Evolutionary conservation across 2,888 invertebrate species (phyloP).

Genomic region (Dichetophora obliterata): DNA sequence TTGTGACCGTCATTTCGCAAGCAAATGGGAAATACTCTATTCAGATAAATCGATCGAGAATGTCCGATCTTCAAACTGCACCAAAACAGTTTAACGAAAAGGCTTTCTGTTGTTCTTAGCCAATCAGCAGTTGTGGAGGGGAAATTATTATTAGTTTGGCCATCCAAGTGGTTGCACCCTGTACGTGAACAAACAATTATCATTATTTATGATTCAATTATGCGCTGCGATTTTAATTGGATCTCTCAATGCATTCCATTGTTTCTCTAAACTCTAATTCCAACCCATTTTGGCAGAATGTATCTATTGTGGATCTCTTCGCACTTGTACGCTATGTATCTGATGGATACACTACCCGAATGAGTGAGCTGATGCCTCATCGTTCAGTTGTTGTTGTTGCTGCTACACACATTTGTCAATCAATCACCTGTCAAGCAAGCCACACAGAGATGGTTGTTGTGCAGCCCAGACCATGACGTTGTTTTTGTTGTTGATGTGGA

Average conservation of each 20-base stretch:
- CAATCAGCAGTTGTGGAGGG: too few relatives aligned
- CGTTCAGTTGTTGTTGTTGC: constrained; percentile 17
- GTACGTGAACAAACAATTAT: neutral
- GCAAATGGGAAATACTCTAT: too few relatives aligned
- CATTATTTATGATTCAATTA: constrained; percentile 27
- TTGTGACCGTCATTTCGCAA: too few relatives aligned
- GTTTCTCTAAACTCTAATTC: constrained; percentile 25
- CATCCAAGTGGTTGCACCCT: neutral
- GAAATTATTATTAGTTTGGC: too few relatives aligned
- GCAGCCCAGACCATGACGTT: constrained; percentile 36
- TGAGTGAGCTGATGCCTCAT: neutral
- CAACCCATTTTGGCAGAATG: constrained; percentile 35
- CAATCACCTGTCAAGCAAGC: constrained; percentile 65
- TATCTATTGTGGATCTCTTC: constrained; percentile 23
- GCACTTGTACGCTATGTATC: constrained; percentile 1
- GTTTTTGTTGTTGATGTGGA: constrained; percentile 41
- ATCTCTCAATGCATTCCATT: constrained; percentile 8
- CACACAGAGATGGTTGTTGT: constrained; percentile 49
- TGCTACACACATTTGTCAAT: constrained; percentile 59
- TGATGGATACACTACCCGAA: neutral
- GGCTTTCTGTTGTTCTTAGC: too few relatives aligned
- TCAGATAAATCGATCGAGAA: too few relatives aligned
- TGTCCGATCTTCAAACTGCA: too few relatives aligned
- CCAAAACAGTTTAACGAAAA: too few relatives aligned
- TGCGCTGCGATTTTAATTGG: constrained; percentile 30